Conservation (phyloP, 2,888 invertebrate genomes). For the Pandemis cinnamomeana region DNA sequence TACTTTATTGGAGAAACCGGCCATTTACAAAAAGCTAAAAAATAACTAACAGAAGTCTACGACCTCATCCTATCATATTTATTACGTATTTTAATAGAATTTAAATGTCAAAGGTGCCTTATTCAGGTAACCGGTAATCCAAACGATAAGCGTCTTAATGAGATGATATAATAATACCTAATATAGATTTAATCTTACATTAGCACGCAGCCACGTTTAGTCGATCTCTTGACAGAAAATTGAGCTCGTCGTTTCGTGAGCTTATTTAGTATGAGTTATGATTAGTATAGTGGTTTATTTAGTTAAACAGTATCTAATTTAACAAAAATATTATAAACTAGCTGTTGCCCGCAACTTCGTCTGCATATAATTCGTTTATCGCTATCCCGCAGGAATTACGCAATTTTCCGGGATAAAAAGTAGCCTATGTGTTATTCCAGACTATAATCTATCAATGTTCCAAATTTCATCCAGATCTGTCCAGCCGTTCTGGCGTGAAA, state of each 20-base stretch:
- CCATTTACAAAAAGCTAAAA: conserved; percentile 3
- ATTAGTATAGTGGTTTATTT: too few species aligned
- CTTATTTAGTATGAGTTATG: too few species aligned
- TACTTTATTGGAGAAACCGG: conserved; percentile 13
- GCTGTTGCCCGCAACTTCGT: too few species aligned
- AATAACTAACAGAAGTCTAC: conserved; percentile 12
- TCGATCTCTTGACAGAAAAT: not conserved
- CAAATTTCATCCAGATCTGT: too few species aligned
- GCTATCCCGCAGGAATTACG: too few species aligned
- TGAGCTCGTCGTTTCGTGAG: not conserved
- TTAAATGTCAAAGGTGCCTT: conserved; percentile 29
- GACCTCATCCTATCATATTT: conserved; percentile 11
- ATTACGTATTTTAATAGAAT: conserved; percentile 14
- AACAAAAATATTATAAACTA: too few species aligned
- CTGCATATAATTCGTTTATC: too few species aligned
- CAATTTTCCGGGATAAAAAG: too few species aligned
- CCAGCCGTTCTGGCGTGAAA: too few species aligned
- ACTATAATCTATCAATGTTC: too few species aligned
- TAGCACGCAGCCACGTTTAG: not conserved
- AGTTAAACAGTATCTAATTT: too few species aligned
- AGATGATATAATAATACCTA: conserved; percentile 31
- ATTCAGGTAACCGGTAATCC: conserved; percentile 33
- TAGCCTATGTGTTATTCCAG: too few species aligned
- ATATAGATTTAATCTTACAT: conserved; percentile 18
- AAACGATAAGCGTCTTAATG: conserved; percentile 21